These are phyloP conservation scores for Pterois miles DNA, from an alignment of 2,797 vertebrate genomes.

Conservation along the genomic window DNA sequence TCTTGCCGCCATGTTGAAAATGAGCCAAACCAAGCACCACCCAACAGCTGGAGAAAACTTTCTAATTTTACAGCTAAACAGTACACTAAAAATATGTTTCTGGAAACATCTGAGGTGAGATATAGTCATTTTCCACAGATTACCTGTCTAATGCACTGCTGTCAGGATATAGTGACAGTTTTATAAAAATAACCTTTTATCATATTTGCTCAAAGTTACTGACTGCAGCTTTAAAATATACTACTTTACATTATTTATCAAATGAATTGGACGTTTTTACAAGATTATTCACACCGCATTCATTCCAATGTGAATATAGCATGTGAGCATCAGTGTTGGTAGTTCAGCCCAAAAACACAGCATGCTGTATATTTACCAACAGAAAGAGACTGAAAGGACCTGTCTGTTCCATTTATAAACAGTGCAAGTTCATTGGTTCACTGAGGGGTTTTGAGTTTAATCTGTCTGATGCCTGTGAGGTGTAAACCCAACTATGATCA, in stretches of 20 bases:
- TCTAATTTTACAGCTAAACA: too few species aligned
- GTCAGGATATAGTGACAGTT: too few species aligned
- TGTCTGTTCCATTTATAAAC: constrained; percentile 42
- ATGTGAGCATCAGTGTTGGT: background rate
- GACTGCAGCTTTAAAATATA: background rate
- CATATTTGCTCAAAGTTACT: too few species aligned
- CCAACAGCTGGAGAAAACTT: too few species aligned
- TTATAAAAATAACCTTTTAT: too few species aligned
- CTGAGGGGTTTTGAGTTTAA: constrained; percentile 37
- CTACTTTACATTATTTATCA: background rate
- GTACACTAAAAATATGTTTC: too few species aligned
- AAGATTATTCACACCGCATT: background rate
- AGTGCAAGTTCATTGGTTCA: constrained; percentile 48
- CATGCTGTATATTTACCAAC: background rate
- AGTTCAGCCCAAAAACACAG: background rate
- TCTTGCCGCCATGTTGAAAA: too few species aligned
- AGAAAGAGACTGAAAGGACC: constrained; percentile 14
- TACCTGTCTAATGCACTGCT: too few species aligned
- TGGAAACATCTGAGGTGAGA: too few species aligned
- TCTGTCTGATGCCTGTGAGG: constrained; percentile 55
- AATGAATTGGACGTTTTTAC: background rate
- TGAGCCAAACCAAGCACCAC: too few species aligned
- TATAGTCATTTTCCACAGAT: too few species aligned
- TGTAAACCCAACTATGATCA: constrained; percentile 39
- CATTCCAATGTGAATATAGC: background rate